Percentiles rank a stretch among this genome's conserved stretches.
Conservation (phyloP, 30 jellyfish, hydroid and myxozoan genomes). For the Phacellophora camtschatica region DNA sequence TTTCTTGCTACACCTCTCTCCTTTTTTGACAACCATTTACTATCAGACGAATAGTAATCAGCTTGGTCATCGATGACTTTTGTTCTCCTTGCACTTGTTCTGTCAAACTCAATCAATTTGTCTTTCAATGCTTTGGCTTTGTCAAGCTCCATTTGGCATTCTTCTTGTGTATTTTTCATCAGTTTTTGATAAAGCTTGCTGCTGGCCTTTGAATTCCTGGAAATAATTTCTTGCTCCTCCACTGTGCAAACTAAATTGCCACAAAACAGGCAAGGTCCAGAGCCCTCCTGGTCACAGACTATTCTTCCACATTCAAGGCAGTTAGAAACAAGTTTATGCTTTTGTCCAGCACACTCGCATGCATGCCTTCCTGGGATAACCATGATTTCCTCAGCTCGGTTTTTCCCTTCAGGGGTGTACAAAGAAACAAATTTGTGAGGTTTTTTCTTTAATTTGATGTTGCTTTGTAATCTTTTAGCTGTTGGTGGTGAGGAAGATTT, state of each 20-base stretch:
- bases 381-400: slow-evolving; percentile 69
- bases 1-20: slow-evolving; percentile 64
- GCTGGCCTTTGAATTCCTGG: slow-evolving; percentile 87
- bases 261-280: slow-evolving; percentile 99
- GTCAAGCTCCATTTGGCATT: slow-evolving; percentile 28
- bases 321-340: slow-evolving; percentile 83
- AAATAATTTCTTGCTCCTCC: slow-evolving; percentile 85
- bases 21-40: slow-evolving; percentile 90
- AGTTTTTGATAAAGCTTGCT: slow-evolving; percentile 70
- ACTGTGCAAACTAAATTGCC: slow-evolving; percentile 91
- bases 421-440: slow-evolving; percentile 81
- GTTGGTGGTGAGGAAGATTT: not conserved
- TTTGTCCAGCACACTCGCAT: slow-evolving; percentile 93
- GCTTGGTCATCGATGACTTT: slow-evolving; percentile 99
- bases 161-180: slow-evolving; percentile 61
- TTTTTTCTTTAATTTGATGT: slow-evolving; percentile 26
- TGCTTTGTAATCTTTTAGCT: not conserved
- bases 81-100: slow-evolving; percentile 92
- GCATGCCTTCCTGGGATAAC: slow-evolving; percentile 93
- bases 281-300: slow-evolving; percentile 99
- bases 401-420: slow-evolving; percentile 84
- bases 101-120: slow-evolving; percentile 72
- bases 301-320: slow-evolving; percentile 95
- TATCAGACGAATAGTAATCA: slow-evolving; percentile 85
- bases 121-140: slow-evolving; percentile 88